phyloP scores from a whole-genome alignment of 2,888 invertebrate genomes.

The Melanophora roralis region DNA sequence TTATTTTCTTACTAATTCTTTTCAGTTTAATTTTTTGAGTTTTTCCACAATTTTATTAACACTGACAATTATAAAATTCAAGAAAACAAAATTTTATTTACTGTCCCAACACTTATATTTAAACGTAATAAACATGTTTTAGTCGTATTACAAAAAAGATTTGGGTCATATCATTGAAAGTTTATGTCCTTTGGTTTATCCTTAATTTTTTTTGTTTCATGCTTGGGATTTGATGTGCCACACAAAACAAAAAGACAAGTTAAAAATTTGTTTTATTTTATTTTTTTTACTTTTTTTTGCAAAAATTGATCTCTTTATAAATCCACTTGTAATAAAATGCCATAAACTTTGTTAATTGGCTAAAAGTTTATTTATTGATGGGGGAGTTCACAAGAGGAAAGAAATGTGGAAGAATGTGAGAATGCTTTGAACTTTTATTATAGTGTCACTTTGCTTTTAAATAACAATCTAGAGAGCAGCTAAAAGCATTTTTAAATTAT shows the following conservation, averaged over 20 bases:
- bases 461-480: neutral
- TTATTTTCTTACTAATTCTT: neutral
- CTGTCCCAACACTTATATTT: neutral
- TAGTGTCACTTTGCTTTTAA: neutral
- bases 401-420: no score
- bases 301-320: constrained; percentile 30
- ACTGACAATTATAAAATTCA: constrained; percentile 34
- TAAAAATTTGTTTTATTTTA: neutral
- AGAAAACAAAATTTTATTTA: constrained; percentile 47
- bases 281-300: neutral
- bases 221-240: constrained; percentile 2
- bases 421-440: neutral
- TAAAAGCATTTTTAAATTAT: neutral
- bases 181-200: neutral
- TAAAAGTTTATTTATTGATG: constrained; percentile 27
- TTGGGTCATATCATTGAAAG: constrained; percentile 15
- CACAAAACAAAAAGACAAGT: constrained; percentile 11
- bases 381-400: neutral
- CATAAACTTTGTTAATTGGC: constrained; percentile 52
- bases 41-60: neutral
- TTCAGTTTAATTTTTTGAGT: neutral
- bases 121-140: neutral
- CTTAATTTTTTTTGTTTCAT: neutral
- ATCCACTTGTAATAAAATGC: constrained; percentile 41
- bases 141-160: constrained; percentile 1